phyloP scores from a whole-genome alignment of 1,140 invertebrate species.

The Drosophila mojavensis region DNA sequence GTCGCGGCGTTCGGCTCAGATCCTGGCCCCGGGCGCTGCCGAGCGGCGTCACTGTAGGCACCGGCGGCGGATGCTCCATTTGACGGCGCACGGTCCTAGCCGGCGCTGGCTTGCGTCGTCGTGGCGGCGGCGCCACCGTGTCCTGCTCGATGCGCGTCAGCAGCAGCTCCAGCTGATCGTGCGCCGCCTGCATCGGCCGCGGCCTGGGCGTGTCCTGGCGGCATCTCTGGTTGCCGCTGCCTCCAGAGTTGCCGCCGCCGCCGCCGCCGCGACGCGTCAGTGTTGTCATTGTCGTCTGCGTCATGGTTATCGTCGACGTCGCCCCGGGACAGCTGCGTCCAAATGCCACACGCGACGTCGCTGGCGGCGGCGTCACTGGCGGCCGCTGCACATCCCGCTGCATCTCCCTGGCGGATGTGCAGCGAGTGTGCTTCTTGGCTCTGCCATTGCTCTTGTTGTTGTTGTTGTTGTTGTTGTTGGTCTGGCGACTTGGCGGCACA shows the following conservation, averaged over 20 bases:
- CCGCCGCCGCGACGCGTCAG: background rate
- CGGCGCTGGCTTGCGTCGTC: background rate
- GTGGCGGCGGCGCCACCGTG: background rate
- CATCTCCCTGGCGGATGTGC: background rate
- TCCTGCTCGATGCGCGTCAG: slow-evolving; percentile 49
- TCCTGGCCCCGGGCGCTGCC: slow-evolving; percentile 34
- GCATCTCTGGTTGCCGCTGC: background rate
- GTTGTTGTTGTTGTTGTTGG: background rate
- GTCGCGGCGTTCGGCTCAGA: background rate
- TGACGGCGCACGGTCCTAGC: slow-evolving; percentile 18
- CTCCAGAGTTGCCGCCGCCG: background rate
- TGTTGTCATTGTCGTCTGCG: background rate
- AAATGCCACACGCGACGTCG: slow-evolving; percentile 8
- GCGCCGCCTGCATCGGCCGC: slow-evolving; percentile 35
- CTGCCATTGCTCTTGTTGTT: background rate
- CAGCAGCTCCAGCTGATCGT: slow-evolving; percentile 57
- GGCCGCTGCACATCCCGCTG: background rate
- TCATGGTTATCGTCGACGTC: background rate
- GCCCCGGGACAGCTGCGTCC: slow-evolving; percentile 1
- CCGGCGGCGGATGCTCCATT: slow-evolving; percentile 41
- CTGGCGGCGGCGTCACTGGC: background rate
- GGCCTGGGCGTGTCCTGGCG: background rate
- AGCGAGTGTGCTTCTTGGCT: background rate
- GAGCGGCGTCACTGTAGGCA: slow-evolving; percentile 47
- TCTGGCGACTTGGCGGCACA: slow-evolving; percentile 5